Evolutionary conservation across 2,888 invertebrate species (phyloP).

Genomic region (Bembecia ichneumoniformis): DNA sequence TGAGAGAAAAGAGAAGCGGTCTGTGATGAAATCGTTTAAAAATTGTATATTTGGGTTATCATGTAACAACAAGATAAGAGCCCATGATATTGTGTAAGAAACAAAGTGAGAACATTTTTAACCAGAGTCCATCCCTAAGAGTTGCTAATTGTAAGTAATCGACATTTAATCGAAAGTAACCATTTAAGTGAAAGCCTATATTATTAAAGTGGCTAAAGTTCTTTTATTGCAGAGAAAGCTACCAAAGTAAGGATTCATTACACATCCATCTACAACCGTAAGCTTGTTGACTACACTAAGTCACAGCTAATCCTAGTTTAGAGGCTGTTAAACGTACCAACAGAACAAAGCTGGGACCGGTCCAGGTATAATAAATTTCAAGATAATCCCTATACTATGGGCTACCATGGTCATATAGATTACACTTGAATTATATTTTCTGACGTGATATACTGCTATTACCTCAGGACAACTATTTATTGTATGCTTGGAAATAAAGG

Average conservation of each 20-base stretch:
- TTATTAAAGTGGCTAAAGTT: too few relatives aligned
- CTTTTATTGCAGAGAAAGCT: too few relatives aligned
- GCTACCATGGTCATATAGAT: constrained; percentile 33
- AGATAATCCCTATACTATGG: constrained; percentile 28
- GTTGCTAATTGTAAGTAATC: too few relatives aligned
- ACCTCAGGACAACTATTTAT: not conserved
- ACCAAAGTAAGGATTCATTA: not conserved
- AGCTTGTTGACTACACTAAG: constrained; percentile 16
- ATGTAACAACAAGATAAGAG: too few relatives aligned
- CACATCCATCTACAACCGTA: not conserved
- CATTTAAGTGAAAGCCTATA: too few relatives aligned
- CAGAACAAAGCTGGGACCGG: constrained; percentile 21
- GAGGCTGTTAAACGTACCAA: constrained; percentile 15
- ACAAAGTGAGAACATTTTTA: too few relatives aligned
- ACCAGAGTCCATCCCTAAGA: too few relatives aligned
- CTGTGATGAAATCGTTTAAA: too few relatives aligned
- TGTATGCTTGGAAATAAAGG: not conserved
- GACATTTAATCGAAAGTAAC: too few relatives aligned
- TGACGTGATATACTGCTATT: not conserved
- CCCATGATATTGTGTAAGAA: too few relatives aligned
- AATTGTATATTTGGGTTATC: too few relatives aligned
- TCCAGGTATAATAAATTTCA: constrained; percentile 31
- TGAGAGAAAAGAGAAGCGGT: too few relatives aligned
- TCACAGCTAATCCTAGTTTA: constrained; percentile 23
- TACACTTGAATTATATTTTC: constrained; percentile 11